These are phyloP conservation scores for Platanista minor DNA, from an alignment of 2,113 vertebrate genomes.

Conservation along the genomic window DNA sequence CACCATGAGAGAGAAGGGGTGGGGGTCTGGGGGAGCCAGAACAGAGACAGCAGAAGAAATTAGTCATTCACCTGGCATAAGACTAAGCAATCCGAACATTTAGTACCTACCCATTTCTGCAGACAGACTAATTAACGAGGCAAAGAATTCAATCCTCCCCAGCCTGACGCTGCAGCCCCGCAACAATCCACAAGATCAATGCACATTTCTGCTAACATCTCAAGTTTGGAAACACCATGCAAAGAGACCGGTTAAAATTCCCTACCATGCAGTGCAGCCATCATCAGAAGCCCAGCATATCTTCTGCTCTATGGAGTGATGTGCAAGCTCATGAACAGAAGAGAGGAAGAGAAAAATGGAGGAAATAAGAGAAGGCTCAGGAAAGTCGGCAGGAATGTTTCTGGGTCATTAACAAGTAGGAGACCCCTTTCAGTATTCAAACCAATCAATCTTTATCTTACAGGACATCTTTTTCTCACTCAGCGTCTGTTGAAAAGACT, in stretches of 20 bases:
- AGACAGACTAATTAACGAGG: conserved; percentile 77
- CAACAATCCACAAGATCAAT: conserved; percentile 77
- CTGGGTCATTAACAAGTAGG: conserved; percentile 80
- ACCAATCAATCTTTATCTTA: conserved; percentile 81
- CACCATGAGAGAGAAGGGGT: neutral
- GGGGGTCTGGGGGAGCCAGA: neutral
- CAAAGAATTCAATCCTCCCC: conserved; percentile 75
- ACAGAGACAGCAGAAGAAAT: conserved; percentile 43
- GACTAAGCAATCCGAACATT: conserved; percentile 62
- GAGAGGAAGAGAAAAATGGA: conserved; percentile 79
- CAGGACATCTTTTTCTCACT: conserved; percentile 82
- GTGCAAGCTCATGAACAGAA: conserved; percentile 76
- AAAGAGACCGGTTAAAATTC: conserved; percentile 69
- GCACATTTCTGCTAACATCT: conserved; percentile 73
- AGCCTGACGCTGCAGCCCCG: conserved; percentile 74
- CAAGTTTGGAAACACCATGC: conserved; percentile 70
- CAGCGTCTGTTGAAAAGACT: conserved; percentile 86
- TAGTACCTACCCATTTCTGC: conserved; percentile 83
- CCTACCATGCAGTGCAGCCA: conserved; percentile 77
- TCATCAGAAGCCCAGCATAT: conserved; percentile 74
- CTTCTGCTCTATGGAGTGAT: conserved; percentile 75
- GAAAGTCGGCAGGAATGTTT: conserved; percentile 77
- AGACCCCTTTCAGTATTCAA: conserved; percentile 78
- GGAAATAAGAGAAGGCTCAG: conserved; percentile 78
- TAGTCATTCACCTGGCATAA: conserved; percentile 64